Conservation (phyloP, 2,888 invertebrate species). For the Amorpha juglandis region DNA sequence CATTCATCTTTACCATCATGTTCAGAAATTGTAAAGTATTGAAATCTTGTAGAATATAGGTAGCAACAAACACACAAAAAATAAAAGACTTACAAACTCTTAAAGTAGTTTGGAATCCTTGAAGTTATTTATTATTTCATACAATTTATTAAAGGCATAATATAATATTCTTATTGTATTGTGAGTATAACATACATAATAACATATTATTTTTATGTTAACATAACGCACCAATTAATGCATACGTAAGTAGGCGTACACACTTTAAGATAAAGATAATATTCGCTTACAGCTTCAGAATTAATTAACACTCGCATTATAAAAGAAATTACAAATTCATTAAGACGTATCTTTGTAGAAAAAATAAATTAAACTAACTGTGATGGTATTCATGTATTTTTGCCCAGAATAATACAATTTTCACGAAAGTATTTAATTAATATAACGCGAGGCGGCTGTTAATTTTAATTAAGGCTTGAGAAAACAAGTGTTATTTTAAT, state of each 20-base stretch:
- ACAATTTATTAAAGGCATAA: not conserved
- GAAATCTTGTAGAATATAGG: slow-evolving; percentile 22
- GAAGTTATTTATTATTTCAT: not conserved
- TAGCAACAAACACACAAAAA: slow-evolving; percentile 26
- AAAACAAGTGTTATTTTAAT: not conserved
- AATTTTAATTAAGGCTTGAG: not conserved
- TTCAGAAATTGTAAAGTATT: slow-evolving; percentile 21
- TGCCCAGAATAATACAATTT: not conserved
- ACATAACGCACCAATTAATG: too few relatives aligned
- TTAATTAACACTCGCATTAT: slow-evolving; percentile 10
- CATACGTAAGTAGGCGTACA: too few relatives aligned
- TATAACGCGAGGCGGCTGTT: not conserved
- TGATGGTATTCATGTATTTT: not conserved
- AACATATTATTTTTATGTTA: too few relatives aligned
- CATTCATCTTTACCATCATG: slow-evolving; percentile 16
- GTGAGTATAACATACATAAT: too few relatives aligned
- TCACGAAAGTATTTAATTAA: not conserved
- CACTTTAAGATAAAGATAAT: not conserved
- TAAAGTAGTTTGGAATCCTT: slow-evolving; percentile 14
- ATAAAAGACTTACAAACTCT: slow-evolving; percentile 26
- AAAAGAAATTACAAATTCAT: not conserved
- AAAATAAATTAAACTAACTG: not conserved
- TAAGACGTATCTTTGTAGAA: not conserved
- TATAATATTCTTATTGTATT: too few relatives aligned
- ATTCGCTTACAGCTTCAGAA: not conserved